Base-by-base conservation (phyloP, 2,797 vertebrate genomes). In the Sebastes umbrosus region DNA sequence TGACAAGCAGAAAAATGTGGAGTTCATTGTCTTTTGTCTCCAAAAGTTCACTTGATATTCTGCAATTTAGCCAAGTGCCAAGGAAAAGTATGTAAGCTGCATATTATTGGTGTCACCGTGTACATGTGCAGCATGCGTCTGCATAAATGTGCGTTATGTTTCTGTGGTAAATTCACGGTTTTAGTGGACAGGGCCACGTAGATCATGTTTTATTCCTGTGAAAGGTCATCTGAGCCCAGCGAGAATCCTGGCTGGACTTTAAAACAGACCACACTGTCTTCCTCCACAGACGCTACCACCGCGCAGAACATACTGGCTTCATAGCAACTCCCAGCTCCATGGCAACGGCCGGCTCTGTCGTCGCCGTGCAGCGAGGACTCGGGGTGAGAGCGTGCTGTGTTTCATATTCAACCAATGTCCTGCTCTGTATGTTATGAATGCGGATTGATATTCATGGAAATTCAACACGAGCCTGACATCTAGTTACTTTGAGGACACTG, bases 241-340 rank as follows among this genome's bases (percentile, higher is more conserved):
- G 18, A 78, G 86, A 84, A 84, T 71, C 87, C 89, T 94, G 86
- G 92, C 84, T 75, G 79, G 73, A 84, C 79, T 94, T 90, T 92
- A 92, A 92, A 93, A 94, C 80, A 89, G 89, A 86, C 71, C 86
- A 77, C 85, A 74, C 79, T 92, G 89, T 93, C 91, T 83, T 90
- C 78, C 65, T 65, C 76, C 39, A 57, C 86, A 84, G 87, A 85
- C 64, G 46, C 78, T 81, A 88, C 75, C 82, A 52, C 69, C 31
- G 81, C 89, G 87, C 79, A 71, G 72, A 89, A 88, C 91, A 92
- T 89, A 84, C 87, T 92, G 94, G 77, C 84, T 92, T 93, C 95
- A 94, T 95, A 94, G 95, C 94, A 95, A 95, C 95, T 82, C 75
- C 63, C 59, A 64, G 87, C 87, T 77, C 95, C 93, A 96, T 96